Percentiles rank a stretch among this genome's conserved stretches.
Conservation (phyloP, 2,113 vertebrate genomes). For the Lynx canadensis region DNA sequence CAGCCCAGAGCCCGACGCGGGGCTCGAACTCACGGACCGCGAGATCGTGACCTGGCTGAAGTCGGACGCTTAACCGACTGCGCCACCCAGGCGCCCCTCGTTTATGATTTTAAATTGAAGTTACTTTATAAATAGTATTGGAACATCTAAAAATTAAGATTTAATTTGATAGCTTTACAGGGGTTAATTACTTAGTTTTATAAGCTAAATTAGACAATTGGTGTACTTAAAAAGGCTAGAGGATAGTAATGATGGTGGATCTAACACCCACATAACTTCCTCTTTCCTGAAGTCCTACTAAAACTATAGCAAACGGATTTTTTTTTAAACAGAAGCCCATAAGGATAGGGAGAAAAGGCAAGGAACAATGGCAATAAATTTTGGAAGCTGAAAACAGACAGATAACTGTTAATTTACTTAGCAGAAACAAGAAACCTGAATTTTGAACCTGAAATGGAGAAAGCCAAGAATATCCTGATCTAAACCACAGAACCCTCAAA, state of each 20-base stretch:
- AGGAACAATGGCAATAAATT: constrained; percentile 35
- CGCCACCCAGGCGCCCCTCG: no score
- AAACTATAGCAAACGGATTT: background rate
- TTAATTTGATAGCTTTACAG: background rate
- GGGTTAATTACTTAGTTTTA: constrained; percentile 26
- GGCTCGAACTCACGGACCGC: no score
- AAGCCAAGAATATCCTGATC: constrained; percentile 34
- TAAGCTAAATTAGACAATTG: background rate
- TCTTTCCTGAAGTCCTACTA: background rate
- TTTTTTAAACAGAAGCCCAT: background rate
- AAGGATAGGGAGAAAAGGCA: background rate
- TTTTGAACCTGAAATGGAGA: constrained; percentile 36
- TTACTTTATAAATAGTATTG: constrained; percentile 41
- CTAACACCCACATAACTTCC: background rate
- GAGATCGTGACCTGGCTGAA: no score
- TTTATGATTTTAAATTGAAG: constrained; percentile 35
- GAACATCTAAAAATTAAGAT: constrained; percentile 31
- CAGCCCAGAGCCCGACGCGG: no score
- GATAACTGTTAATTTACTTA: constrained; percentile 20
- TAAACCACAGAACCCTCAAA: constrained; percentile 29
- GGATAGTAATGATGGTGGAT: background rate
- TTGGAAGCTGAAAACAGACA: constrained; percentile 38
- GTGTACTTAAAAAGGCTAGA: background rate
- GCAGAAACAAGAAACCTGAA: constrained; percentile 43
- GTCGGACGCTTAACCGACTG: no score